A percentile compares a stretch with the other conserved stretches of the same genome.
Evolutionary conservation across 2,888 invertebrate species (phyloP).

Genomic region (Cantharis rustica): DNA sequence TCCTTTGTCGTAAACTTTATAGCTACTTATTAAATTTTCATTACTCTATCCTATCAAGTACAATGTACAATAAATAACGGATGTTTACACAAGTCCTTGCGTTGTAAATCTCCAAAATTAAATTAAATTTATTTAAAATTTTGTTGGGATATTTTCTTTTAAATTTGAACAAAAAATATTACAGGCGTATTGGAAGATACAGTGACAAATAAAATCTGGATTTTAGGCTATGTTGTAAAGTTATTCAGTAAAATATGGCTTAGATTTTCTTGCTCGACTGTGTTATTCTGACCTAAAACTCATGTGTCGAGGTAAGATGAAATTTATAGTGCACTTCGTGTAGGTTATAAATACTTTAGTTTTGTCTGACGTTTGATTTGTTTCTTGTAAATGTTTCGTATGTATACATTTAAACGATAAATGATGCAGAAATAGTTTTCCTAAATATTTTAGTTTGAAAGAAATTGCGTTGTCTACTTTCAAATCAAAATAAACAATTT

Average conservation of each 20-base stretch:
- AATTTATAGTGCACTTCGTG: slow-evolving; percentile 11
- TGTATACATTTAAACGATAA: not conserved
- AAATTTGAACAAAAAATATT: not conserved
- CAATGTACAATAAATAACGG: not conserved
- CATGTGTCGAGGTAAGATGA: slow-evolving; percentile 10
- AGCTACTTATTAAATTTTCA: not conserved
- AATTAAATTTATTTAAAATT: not conserved
- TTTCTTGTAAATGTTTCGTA: not conserved
- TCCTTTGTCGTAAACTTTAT: not conserved
- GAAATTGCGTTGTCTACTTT: not conserved
- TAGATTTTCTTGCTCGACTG: slow-evolving; percentile 20
- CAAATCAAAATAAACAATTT: not conserved
- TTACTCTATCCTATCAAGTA: not conserved
- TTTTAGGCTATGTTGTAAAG: slow-evolving; percentile 18
- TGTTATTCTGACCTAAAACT: slow-evolving; percentile 10
- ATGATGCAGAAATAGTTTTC: not conserved
- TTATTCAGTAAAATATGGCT: slow-evolving; percentile 22
- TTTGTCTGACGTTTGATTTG: not conserved
- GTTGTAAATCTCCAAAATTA: not conserved
- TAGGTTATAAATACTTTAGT: not conserved
- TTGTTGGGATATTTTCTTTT: not conserved
- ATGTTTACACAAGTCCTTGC: not conserved
- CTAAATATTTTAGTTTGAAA: not conserved
- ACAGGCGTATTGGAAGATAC: slow-evolving; percentile 1
- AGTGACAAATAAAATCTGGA: slow-evolving; percentile 20